These are phyloP conservation scores for Nasonia vitripennis DNA, from an alignment of 1,140 invertebrate species.

Conservation along the genomic window DNA sequence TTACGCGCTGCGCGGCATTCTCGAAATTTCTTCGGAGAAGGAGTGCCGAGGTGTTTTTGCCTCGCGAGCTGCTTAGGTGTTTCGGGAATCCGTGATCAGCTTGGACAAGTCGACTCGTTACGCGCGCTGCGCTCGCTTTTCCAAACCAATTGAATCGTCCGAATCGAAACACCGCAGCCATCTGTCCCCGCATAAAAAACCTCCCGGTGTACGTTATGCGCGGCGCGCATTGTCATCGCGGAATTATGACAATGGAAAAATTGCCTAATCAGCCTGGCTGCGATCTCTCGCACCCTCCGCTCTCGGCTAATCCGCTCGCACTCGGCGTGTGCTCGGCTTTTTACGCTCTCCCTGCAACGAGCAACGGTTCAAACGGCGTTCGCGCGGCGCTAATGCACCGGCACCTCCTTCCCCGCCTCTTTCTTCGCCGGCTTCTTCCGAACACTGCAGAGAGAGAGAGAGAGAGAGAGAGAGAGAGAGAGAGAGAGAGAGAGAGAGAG, in stretches of 20 bases:
- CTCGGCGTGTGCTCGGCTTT: not conserved
- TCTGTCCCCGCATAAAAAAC: slow-evolving; percentile 33
- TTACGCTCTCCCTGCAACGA: slow-evolving; percentile 5
- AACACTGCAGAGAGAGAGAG: not conserved
- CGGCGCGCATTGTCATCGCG: not conserved
- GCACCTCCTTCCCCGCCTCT: slow-evolving; percentile 53
- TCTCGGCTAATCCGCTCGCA: slow-evolving; percentile 33
- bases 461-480: not conserved
- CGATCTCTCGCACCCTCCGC: slow-evolving; percentile 38
- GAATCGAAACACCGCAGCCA: not conserved
- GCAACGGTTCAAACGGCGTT: slow-evolving; percentile 54
- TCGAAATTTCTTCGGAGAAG: slow-evolving; percentile 3
- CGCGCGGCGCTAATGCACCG: slow-evolving; percentile 62
- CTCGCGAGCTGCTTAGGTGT: not conserved
- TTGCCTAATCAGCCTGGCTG: slow-evolving; percentile 54
- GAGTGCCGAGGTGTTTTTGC: not conserved
- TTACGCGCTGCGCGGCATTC: slow-evolving; percentile 10
- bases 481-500: not conserved
- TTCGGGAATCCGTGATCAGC: too few species aligned
- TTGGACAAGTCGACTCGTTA: too few species aligned
- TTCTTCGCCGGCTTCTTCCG: not conserved
- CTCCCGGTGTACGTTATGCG: too few species aligned
- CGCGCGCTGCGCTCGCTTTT: too few species aligned
- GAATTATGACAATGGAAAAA: slow-evolving; percentile 46
- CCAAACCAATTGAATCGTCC: too few species aligned